Evolutionary conservation across 2,888 invertebrate species (phyloP).

Genomic region (Hedychridium roseum): DNA sequence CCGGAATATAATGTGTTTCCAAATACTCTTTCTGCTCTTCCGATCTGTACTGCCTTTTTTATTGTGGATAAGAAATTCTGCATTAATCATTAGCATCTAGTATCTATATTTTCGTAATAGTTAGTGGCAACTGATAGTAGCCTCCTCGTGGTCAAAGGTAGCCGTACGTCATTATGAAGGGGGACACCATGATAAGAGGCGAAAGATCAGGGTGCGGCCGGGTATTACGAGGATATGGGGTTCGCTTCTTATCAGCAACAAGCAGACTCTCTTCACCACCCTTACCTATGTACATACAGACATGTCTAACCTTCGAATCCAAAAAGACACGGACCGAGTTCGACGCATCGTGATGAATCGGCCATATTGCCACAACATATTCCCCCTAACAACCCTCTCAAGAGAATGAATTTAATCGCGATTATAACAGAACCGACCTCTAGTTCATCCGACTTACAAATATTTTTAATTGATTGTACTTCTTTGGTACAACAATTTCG

Average conservation of each 20-base stretch:
- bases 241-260: conserved; percentile 59
- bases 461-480: neutral
- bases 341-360: conserved; percentile 59
- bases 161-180: too few relatives aligned
- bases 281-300: conserved; percentile 11
- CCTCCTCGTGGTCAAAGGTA: too few relatives aligned
- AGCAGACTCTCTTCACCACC: conserved; percentile 47
- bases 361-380: too few relatives aligned
- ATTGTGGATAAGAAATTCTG: too few relatives aligned
- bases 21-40: too few relatives aligned
- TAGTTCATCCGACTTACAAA: conserved; percentile 1
- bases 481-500: conserved; percentile 1
- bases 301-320: conserved; percentile 22
- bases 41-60: too few relatives aligned
- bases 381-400: conserved; percentile 42
- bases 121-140: too few relatives aligned
- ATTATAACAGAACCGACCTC: too few relatives aligned
- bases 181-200: too few relatives aligned
- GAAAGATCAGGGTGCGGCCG: conserved; percentile 24
- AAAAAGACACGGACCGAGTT: conserved; percentile 32
- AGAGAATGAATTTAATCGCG: conserved; percentile 32
- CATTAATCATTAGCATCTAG: too few relatives aligned
- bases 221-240: conserved; percentile 47
- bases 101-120: too few relatives aligned
- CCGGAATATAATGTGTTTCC: too few relatives aligned